These are phyloP conservation scores for Elephas maximus DNA, from an alignment of 2,113 vertebrate genomes.

Conservation along the genomic window DNA sequence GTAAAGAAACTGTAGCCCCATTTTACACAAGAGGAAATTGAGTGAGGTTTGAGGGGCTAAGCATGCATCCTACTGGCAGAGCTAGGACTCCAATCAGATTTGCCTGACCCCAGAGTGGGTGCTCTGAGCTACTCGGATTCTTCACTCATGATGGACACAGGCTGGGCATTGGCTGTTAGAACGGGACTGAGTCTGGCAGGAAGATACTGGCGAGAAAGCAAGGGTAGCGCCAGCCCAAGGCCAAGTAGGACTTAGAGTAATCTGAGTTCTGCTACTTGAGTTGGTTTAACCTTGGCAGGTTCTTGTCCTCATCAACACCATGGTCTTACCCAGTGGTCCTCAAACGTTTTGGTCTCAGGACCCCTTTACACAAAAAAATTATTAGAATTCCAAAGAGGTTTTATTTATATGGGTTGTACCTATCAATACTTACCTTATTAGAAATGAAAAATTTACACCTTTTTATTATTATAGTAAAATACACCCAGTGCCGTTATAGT, in stretches of 20 bases:
- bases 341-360: background rate
- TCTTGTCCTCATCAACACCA: background rate
- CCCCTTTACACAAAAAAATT: background rate
- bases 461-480: background rate
- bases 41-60: background rate
- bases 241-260: background rate
- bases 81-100: background rate
- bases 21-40: constrained; percentile 9
- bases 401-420: constrained; percentile 11
- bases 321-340: background rate
- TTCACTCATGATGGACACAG: background rate
- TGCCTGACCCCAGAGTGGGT: background rate
- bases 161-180: background rate
- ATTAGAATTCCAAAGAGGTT: background rate
- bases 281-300: background rate
- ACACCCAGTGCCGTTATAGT: background rate
- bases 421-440: constrained; percentile 5
- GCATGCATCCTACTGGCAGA: background rate
- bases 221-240: background rate
- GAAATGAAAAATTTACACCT: background rate
- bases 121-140: background rate
- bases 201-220: background rate
- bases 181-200: background rate
- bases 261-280: background rate
- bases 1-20: background rate